These are phyloP conservation scores for Aricia agestis DNA, from an alignment of 1,140 invertebrate genomes.

Conservation along the genomic window DNA sequence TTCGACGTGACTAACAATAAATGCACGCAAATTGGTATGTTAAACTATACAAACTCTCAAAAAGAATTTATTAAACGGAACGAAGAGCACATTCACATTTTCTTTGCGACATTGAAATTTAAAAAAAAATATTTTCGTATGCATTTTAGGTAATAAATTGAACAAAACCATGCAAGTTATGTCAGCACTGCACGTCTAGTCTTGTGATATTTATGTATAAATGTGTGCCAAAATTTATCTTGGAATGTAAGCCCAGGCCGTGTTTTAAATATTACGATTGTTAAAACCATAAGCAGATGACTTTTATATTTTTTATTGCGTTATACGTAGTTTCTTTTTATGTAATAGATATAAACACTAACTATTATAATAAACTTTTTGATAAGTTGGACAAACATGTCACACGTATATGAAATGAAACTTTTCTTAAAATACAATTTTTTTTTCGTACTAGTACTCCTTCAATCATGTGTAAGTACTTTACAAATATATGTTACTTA, in stretches of 20 bases:
- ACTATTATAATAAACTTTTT: no score
- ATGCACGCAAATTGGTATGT: no score
- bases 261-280: not conserved
- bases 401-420: no score
- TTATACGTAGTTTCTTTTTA: not conserved
- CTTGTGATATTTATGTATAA: conserved; percentile 16
- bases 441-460: not conserved
- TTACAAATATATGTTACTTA: not conserved
- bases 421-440: no score
- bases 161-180: conserved; percentile 1
- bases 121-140: not conserved
- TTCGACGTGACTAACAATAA: no score
- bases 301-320: not conserved
- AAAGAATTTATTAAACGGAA: no score
- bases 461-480: not conserved
- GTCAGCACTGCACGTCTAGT: conserved; percentile 3
- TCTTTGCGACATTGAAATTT: no score
- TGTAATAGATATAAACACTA: no score
- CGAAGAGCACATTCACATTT: no score
- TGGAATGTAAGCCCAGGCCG: not conserved
- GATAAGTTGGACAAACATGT: no score
- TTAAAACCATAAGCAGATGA: not conserved
- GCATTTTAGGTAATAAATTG: not conserved
- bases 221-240: conserved; percentile 12
- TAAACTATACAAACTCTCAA: no score